phyloP scores from a whole-genome alignment of 2,888 invertebrate species.

The Ptychoptera contaminata region DNA sequence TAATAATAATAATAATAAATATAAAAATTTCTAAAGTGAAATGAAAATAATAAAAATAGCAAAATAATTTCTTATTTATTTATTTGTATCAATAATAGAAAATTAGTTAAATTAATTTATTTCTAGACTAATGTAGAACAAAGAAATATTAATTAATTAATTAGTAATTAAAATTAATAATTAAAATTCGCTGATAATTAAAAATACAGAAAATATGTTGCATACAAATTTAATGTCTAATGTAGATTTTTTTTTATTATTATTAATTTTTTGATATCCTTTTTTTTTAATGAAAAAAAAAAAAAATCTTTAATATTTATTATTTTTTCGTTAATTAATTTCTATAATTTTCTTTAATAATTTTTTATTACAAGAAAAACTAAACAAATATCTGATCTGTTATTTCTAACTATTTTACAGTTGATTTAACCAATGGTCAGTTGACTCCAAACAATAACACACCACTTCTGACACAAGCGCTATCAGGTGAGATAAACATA shows the following conservation, averaged over 20 bases:
- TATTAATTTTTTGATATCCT: not conserved
- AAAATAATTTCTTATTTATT: no score
- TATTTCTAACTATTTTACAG: conserved; percentile 38
- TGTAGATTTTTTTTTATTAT: no score
- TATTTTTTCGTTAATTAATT: not conserved
- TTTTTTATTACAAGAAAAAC: not conserved
- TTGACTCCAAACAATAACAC: conserved; percentile 93
- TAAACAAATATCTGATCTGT: not conserved
- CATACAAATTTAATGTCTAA: no score
- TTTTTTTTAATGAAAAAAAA: not conserved
- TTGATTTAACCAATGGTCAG: conserved; percentile 91
- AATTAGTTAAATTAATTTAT: not conserved
- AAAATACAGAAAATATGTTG: no score
- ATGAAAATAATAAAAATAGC: not conserved
- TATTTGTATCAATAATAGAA: not conserved
- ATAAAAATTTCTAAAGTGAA: not conserved
- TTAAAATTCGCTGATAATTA: no score
- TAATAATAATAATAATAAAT: conserved; percentile 1
- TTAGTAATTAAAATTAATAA: no score
- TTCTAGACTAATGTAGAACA: not conserved
- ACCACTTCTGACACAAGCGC: conserved; percentile 86
- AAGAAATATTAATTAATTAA: not conserved
- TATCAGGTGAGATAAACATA: conserved; percentile 60
- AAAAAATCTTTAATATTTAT: not conserved
- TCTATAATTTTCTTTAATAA: not conserved